These are phyloP conservation scores for Drosophila villosipedis DNA, from an alignment of 2,888 invertebrate genomes.

Conservation along the genomic window DNA sequence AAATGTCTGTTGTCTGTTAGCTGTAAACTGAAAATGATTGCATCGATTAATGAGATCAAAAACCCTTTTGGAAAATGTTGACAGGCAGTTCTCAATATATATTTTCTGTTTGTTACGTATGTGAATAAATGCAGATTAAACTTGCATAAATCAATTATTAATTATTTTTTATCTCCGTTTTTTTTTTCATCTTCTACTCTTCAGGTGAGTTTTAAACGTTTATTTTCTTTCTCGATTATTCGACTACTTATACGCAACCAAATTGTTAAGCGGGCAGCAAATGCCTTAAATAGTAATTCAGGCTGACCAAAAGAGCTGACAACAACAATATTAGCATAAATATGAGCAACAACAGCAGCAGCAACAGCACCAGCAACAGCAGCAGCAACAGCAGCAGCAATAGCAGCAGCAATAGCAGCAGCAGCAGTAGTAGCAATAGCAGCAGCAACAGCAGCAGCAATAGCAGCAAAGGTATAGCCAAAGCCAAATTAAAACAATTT, in stretches of 20 bases:
- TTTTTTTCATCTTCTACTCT: constrained; percentile 19
- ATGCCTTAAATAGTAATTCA: constrained; percentile 62
- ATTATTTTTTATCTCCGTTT: constrained; percentile 9
- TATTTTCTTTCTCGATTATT: constrained; percentile 19
- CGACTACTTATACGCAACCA: constrained; percentile 27
- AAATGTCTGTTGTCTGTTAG: neutral
- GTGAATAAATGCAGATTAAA: neutral
- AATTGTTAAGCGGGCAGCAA: constrained; percentile 50
- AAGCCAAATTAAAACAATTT: constrained; percentile 64
- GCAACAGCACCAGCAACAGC: constrained; percentile 9
- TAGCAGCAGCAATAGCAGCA: constrained; percentile 15
- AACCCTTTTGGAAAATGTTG: neutral
- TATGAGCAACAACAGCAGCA: constrained; percentile 25
- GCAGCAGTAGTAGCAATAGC: constrained; percentile 9
- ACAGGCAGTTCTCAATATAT: neutral
- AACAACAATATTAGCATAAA: constrained; percentile 40
- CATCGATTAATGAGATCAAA: too few species aligned
- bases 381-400: constrained; percentile 25
- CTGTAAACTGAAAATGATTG: neutral
- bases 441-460: constrained; percentile 14
- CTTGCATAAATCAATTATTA: constrained; percentile 11
- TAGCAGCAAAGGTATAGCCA: constrained; percentile 21
- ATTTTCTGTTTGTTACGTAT: neutral
- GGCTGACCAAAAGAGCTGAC: constrained; percentile 44
- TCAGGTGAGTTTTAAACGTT: constrained; percentile 66